A percentile compares a stretch with the other conserved stretches of the same genome.
Conservation (phyloP, 2,113 vertebrate genomes). For the Platysteira castanea region DNA sequence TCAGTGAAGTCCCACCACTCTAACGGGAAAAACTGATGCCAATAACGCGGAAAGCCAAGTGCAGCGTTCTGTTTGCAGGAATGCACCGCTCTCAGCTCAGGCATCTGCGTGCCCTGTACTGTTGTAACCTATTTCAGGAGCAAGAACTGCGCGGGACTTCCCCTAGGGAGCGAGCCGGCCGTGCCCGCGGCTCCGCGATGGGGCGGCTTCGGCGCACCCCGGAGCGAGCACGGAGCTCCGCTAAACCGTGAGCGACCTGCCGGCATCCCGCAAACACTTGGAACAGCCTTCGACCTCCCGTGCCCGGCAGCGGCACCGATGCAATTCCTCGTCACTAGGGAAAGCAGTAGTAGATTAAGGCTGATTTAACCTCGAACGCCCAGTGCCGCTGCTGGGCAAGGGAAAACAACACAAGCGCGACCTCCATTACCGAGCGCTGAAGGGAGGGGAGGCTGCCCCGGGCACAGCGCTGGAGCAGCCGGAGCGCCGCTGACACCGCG, state of each 20-base stretch:
- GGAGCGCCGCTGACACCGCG: not conserved
- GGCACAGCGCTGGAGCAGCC: not conserved
- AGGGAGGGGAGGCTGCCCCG: not conserved
- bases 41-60: rapidly evolving
- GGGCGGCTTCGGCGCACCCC: not conserved
- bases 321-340: not conserved
- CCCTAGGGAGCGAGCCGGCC: not conserved
- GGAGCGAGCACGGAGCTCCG: not conserved
- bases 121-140: not conserved
- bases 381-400: not conserved
- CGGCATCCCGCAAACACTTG: not conserved
- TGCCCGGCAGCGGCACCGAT: not conserved
- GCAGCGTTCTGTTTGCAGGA: not conserved
- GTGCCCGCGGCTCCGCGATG: not conserved
- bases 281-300: not conserved
- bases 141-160: not conserved
- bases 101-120: not conserved
- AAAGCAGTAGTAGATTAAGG: not conserved
- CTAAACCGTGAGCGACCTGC: not conserved
- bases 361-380: not conserved
- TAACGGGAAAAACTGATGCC: rapidly evolving
- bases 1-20: not conserved
- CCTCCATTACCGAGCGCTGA: not conserved
- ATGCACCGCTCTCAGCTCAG: not conserved
- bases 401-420: not conserved